These are phyloP conservation scores for Hipposideros larvatus DNA, from an alignment of 2,797 vertebrate species.

Conservation along the genomic window DNA sequence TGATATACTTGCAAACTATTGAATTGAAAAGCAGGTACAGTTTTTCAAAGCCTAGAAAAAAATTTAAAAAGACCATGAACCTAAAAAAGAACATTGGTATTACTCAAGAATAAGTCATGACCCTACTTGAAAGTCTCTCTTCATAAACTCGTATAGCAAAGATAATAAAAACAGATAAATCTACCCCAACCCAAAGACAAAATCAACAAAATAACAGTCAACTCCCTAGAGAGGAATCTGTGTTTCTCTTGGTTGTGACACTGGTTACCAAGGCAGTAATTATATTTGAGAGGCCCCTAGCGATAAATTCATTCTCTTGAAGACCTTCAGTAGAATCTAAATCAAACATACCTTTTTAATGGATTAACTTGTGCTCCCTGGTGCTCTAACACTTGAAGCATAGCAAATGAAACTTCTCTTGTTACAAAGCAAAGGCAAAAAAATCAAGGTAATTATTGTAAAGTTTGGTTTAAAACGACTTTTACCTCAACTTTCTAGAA, in stretches of 20 bases:
- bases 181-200: constrained; percentile 26
- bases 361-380: not conserved
- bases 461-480: not conserved
- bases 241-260: not conserved
- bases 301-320: constrained; percentile 12
- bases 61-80: not conserved
- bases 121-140: constrained; percentile 27
- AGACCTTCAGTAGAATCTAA: constrained; percentile 2
- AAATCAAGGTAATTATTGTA: constrained; percentile 15
- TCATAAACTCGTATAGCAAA: constrained; percentile 20
- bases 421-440: not conserved
- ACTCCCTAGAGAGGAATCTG: not conserved
- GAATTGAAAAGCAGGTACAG: not conserved
- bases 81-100: constrained; percentile 50
- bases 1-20: constrained; percentile 6
- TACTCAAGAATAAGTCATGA: constrained; percentile 35
- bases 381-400: not conserved
- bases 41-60: not conserved
- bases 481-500: constrained; percentile 26
- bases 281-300: constrained; percentile 3
- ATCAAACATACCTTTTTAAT: not conserved
- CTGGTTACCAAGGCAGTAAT: not conserved
- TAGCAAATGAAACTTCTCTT: not conserved
- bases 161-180: constrained; percentile 40
- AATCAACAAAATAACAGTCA: constrained; percentile 20